These are phyloP conservation scores for Pseudomyrmex flavicornis DNA, from an alignment of 1,140 invertebrate species.

Conservation along the genomic window DNA sequence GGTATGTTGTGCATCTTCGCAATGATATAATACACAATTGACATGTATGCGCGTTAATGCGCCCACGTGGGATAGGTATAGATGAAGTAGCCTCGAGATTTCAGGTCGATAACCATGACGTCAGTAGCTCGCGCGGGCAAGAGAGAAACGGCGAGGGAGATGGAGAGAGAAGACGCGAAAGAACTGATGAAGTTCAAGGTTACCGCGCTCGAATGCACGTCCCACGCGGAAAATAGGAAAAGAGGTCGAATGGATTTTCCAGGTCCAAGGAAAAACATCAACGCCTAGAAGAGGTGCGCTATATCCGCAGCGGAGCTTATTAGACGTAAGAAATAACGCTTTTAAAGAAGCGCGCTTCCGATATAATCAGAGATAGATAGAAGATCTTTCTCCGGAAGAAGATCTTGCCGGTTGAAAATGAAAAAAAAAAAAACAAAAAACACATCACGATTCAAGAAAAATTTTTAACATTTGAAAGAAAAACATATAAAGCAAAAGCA, in stretches of 20 bases:
- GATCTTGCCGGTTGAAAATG: not conserved
- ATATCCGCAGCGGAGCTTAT: conserved; percentile 56
- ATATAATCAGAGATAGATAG: conserved; percentile 20
- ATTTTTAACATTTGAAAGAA: no score
- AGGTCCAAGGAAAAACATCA: conserved; percentile 63
- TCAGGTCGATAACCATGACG: conserved; percentile 83
- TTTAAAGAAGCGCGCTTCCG: conserved; percentile 16
- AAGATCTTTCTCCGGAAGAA: not conserved
- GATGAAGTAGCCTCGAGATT: conserved; percentile 67
- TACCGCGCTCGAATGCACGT: conserved; percentile 78
- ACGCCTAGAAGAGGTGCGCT: conserved; percentile 30
- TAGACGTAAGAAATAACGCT: conserved; percentile 39
- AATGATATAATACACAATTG: conserved; percentile 28
- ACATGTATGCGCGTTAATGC: conserved; percentile 46
- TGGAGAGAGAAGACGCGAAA: conserved; percentile 28
- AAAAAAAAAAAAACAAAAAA: not conserved
- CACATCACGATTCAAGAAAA: no score
- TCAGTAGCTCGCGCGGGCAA: conserved; percentile 73
- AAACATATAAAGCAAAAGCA: no score
- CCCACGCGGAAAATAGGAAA: conserved; percentile 81
- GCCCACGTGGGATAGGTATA: conserved; percentile 62
- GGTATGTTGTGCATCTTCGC: conserved; percentile 22
- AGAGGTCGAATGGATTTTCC: conserved; percentile 77
- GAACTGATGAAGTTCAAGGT: conserved; percentile 84
- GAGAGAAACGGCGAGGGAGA: conserved; percentile 8